Evolutionary conservation across 2,888 invertebrate species (phyloP), one percentile per base, ranked within the genome.

Genomic region (Omphaloscelis lunosa): DNA sequence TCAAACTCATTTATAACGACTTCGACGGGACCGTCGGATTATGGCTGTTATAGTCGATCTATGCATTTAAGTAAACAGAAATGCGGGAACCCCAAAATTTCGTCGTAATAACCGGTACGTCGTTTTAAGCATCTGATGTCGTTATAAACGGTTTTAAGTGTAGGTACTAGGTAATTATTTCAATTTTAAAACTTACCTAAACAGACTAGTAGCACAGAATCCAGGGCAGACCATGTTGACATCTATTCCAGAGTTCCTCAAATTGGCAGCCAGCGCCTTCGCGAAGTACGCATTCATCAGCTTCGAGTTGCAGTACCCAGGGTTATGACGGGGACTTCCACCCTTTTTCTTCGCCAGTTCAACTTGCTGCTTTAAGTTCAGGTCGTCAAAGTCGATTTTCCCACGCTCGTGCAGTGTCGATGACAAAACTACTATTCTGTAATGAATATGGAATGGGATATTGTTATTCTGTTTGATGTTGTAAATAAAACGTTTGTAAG

Each of bases 171-270:
- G 41, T 41, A 41, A 2, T 41, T 11, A 39, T 39, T 20, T 1
- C 9, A 51, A 34, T 51, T 34, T 71, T 0, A 45, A 61, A 72
- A 69, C 93, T 90, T 97, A 97, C 94, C 98, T 97, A 91, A 98
- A 98, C 68, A 98, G 94, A 82, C 97, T 97, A 0, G 98, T 98
- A 87, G 98, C 98, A 66, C 98, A 98, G 95, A 98, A 98, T 12
- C 98, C 98, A 1, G 98, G 99, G 89, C 98, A 98, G 82, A 98
- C 97, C 45, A 97, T 97, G 87, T 97, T 97, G 0, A 98, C 97
- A 86, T 97, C 97, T 29, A 98, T 96, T 0, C 97, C 97, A 0
- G 94, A 95, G 27, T 97, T 96, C 86, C 95, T 93, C 11, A 97
- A 91, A 84, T 97, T 95, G 73, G 96, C 97, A 0, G 98, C 97